These are phyloP conservation scores for Muraenolepis orangiensis DNA, from an alignment of 2,797 vertebrate species.

Conservation along the genomic window DNA sequence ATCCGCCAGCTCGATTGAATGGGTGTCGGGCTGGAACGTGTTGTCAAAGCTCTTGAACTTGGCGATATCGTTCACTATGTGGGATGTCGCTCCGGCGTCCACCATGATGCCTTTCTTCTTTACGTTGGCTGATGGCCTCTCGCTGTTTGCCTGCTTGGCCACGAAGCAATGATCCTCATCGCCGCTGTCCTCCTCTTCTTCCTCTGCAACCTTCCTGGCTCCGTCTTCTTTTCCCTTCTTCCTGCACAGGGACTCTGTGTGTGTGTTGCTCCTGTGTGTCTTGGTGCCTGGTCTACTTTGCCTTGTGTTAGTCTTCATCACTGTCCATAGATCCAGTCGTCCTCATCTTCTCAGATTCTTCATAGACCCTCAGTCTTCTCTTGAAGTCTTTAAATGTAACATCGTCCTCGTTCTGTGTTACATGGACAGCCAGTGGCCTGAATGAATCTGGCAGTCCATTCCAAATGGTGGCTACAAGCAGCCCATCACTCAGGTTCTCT, in stretches of 20 bases:
- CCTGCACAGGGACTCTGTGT: not conserved
- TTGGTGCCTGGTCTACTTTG: not conserved
- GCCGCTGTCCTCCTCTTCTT: slow-evolving; percentile 13
- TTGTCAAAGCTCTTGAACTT: slow-evolving; percentile 25
- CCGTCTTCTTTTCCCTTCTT: slow-evolving; percentile 33
- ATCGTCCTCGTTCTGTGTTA: not conserved
- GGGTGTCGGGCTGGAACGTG: not conserved
- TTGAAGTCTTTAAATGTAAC: not conserved
- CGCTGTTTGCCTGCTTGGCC: not conserved
- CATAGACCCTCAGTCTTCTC: slow-evolving; percentile 2
- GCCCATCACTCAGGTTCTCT: slow-evolving; percentile 8
- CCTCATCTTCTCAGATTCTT: not conserved
- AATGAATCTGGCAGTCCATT: slow-evolving; percentile 19
- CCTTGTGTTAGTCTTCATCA: not conserved
- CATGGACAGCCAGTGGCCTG: slow-evolving; percentile 12
- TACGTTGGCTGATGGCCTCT: not conserved
- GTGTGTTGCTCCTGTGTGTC: slow-evolving; percentile 12
- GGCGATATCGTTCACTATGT: slow-evolving; percentile 20
- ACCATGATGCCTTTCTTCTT: slow-evolving; percentile 28
- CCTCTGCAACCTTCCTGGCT: slow-evolving; percentile 15
- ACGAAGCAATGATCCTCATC: not conserved
- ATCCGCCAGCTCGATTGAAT: slow-evolving; percentile 30
- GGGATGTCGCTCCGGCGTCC: slow-evolving; percentile 23
- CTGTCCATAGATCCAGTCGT: not conserved
- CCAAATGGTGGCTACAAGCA: slow-evolving; percentile 11